phyloP scores from a whole-genome alignment of 2,113 vertebrate genomes.

The Cyanoramphus novaezelandiae region DNA sequence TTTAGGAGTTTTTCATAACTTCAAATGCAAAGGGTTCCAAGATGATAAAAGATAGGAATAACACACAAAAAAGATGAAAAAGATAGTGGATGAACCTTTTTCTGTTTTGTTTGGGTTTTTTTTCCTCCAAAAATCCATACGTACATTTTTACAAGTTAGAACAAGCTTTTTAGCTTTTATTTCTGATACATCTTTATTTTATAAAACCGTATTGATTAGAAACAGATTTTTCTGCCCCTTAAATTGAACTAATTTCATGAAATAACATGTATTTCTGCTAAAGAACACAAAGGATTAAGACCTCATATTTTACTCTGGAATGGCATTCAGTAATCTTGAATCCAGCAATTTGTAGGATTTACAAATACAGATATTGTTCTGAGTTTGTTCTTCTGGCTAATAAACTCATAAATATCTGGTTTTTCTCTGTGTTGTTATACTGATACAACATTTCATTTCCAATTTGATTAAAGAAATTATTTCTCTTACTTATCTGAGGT shows the following conservation, averaged over 20 bases:
- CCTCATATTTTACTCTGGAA: not conserved
- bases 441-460: not conserved
- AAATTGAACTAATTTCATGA: not conserved
- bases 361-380: not conserved
- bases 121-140: not conserved
- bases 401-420: not conserved
- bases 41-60: not conserved
- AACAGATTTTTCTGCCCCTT: not conserved
- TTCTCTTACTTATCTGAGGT: not conserved
- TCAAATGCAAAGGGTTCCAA: not conserved
- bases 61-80: not conserved
- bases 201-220: not conserved
- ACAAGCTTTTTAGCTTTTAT: not conserved
- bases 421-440: not conserved
- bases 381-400: not conserved
- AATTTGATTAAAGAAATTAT: not conserved
- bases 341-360: not conserved
- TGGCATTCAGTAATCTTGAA: not conserved
- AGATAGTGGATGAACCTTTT: not conserved
- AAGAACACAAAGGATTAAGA: not conserved
- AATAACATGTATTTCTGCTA: not conserved
- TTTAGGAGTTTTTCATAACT: not conserved
- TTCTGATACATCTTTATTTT: not conserved
- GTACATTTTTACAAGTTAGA: not conserved
- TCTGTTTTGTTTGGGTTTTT: too few relatives aligned